Conservation (phyloP, 2,888 invertebrate species). For the Caenorhabditis drosophilae region DNA sequence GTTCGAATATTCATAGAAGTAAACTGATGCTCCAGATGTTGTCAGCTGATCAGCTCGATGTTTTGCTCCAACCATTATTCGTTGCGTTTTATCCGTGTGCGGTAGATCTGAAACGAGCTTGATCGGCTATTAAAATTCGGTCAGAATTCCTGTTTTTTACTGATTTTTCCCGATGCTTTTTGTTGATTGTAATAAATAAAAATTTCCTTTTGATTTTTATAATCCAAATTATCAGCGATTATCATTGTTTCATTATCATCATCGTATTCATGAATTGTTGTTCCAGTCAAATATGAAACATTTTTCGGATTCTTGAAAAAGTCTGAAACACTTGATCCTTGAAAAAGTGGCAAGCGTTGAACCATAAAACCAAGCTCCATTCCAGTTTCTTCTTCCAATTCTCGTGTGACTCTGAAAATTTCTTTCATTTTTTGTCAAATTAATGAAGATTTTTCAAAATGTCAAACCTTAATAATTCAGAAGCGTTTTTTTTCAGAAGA, state of each 20-base stretch:
- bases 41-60: constrained; percentile 2
- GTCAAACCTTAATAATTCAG: too few species aligned
- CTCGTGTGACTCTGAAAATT: too few species aligned
- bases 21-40: constrained; percentile 25
- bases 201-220: not conserved
- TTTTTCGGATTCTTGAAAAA: constrained; percentile 18
- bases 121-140: too few species aligned
- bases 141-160: too few species aligned
- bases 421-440: not conserved
- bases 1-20: constrained; percentile 46
- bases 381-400: constrained; percentile 28
- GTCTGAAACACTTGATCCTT: constrained; percentile 9
- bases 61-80: constrained; percentile 15
- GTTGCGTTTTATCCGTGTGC: constrained; percentile 31
- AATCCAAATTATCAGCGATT: constrained; percentile 4
- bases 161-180: not conserved
- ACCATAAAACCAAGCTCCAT: constrained; percentile 8
- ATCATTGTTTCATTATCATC: constrained; percentile 2
- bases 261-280: constrained; percentile 37
- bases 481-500: too few species aligned
- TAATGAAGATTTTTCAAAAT: too few species aligned
- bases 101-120: constrained; percentile 27
- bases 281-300: constrained; percentile 32
- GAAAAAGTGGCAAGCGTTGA: constrained; percentile 27
- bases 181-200: not conserved